Conservation (phyloP, 2,888 invertebrate species). For the Sarcophaga caerulescens region DNA sequence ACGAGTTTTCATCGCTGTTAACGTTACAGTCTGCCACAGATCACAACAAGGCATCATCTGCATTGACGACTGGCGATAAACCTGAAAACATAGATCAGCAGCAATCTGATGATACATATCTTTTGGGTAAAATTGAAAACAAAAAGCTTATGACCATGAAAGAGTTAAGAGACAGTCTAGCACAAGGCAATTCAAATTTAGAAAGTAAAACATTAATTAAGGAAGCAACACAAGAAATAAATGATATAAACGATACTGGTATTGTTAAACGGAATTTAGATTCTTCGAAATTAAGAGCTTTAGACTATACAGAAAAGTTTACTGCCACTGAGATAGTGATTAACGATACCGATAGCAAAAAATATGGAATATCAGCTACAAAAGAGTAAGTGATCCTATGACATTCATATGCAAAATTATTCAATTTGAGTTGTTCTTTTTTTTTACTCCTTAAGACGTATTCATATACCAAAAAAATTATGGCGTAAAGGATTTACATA, state of each 20-base stretch:
- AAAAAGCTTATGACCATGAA: conserved; percentile 76
- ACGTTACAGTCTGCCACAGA: conserved; percentile 68
- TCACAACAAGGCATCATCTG: not conserved
- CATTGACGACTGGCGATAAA: not conserved
- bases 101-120: conserved; percentile 74
- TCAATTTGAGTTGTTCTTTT: not conserved
- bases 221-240: conserved; percentile 39
- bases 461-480: conserved; percentile 86
- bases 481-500: conserved; percentile 86
- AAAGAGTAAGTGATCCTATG: conserved; percentile 76
- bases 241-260: conserved; percentile 73
- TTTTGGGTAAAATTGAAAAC: conserved; percentile 73
- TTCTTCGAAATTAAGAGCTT: conserved; percentile 48
- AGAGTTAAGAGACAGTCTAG: conserved; percentile 60
- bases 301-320: conserved; percentile 72
- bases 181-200: not conserved
- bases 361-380: conserved; percentile 75
- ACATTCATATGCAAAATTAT: not conserved
- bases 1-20: conserved; percentile 77
- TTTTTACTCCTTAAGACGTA: conserved; percentile 77
- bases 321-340: conserved; percentile 77
- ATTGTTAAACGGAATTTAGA: conserved; percentile 25
- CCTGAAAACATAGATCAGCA: not conserved
- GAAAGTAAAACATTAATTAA: conserved; percentile 33
- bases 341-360: conserved; percentile 74